Percentiles rank a stretch among this genome's conserved stretches.
Conservation (phyloP, 1,140 invertebrate genomes). For the Cherax destructor region DNA sequence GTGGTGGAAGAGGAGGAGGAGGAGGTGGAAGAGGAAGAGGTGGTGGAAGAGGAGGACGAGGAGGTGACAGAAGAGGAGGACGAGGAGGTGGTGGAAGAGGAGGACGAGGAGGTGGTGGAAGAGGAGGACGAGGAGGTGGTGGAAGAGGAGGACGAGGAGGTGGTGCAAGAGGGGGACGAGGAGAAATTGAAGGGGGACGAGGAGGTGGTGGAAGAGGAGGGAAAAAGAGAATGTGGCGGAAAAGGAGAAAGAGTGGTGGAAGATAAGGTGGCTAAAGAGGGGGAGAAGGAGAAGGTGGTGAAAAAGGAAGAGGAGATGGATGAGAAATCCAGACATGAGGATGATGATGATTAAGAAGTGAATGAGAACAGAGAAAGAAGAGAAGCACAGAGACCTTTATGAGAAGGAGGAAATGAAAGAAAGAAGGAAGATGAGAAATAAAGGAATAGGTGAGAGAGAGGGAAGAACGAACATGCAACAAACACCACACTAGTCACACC, state of each 20-base stretch:
- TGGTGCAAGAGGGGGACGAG: too few relatives aligned
- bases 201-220: neutral
- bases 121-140: too few relatives aligned
- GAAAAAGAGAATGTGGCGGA: too few relatives aligned
- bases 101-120: neutral
- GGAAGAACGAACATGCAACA: neutral
- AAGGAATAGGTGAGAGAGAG: too few relatives aligned
- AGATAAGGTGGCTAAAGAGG: too few relatives aligned
- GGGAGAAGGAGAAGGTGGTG: neutral
- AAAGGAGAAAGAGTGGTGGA: too few relatives aligned
- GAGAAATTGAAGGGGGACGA: neutral
- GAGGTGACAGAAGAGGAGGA: neutral
- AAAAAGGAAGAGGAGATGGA: neutral
- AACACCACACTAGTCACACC: too few relatives aligned
- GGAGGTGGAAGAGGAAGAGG: too few relatives aligned
- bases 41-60: too few relatives aligned
- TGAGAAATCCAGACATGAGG: neutral
- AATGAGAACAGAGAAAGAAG: conserved; percentile 5
- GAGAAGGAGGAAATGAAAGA: neutral
- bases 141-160: neutral
- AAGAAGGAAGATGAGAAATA: neutral
- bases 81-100: neutral
- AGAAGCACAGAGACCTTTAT: too few relatives aligned
- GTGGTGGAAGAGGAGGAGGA: neutral
- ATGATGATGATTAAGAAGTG: neutral